Base-by-base conservation (phyloP, 2,888 invertebrate genomes). In the Alcis repandata region DNA sequence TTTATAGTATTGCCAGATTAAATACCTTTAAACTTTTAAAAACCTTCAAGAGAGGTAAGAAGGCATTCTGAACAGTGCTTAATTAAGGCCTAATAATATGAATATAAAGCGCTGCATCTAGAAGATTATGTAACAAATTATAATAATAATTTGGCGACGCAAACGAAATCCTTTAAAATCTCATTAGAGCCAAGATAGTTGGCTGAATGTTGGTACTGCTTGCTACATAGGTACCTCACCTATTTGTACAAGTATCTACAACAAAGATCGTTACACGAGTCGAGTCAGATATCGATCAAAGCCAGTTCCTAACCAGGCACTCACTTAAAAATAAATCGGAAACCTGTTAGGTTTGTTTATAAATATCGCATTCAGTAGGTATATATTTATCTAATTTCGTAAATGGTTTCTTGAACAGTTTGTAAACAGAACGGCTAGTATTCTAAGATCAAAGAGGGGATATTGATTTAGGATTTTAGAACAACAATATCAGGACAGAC, bases 1-100 rank as follows among this genome's bases (percentile, higher is more conserved):
- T 27, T 4, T 27, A 27, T 27, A 59, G 54, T 59, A 59, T 54
- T 54, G 54, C 59, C 63, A 53, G 27, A 32, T 49, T 3, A 8
- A 38, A 51, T n/a, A 2, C 15, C n/a, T n/a, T n/a, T n/a, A n/a
- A n/a, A n/a, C n/a, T n/a, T n/a, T n/a, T n/a, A n/a, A n/a, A n/a
- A n/a, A n/a, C n/a, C n/a, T n/a, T n/a, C n/a, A n/a, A n/a, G n/a
- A n/a, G n/a, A n/a, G n/a, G n/a, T n/a, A n/a, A n/a, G n/a, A n/a
- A n/a, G n/a, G n/a, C n/a, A n/a, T n/a, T n/a, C n/a, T n/a, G n/a
- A n/a, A n/a, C n/a, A n/a, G n/a, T n/a, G n/a, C n/a, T n/a, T n/a
- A n/a, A n/a, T n/a, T n/a, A n/a, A n/a, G n/a, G n/a, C n/a, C n/a
- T n/a, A n/a, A n/a, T n/a, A n/a, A n/a, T n/a, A n/a, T n/a, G n/a